Evolutionary conservation across 2,888 invertebrate genomes (phyloP).

Genomic region (Argynnis bischoffii): DNA sequence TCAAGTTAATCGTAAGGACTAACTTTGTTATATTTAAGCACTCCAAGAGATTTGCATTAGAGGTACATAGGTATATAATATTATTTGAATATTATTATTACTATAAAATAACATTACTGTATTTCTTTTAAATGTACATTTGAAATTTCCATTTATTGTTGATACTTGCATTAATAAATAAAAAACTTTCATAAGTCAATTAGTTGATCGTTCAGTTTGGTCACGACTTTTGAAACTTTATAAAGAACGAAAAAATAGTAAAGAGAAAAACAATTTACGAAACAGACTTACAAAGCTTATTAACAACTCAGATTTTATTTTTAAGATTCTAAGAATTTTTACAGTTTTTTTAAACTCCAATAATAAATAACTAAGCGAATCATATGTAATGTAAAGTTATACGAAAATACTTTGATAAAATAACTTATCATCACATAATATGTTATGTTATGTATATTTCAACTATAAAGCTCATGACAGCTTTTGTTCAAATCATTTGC

Average conservation of each 20-base stretch:
- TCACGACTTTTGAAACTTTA: slow-evolving; percentile 15
- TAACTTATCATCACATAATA: too few relatives aligned
- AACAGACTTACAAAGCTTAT: slow-evolving; percentile 19
- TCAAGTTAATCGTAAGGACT: too few relatives aligned
- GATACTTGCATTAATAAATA: slow-evolving; percentile 3
- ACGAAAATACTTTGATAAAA: too few relatives aligned
- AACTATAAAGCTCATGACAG: background rate
- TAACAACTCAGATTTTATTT: slow-evolving; percentile 8
- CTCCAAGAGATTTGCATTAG: too few relatives aligned
- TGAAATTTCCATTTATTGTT: background rate
- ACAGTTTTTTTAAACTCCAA: too few relatives aligned
- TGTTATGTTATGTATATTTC: background rate
- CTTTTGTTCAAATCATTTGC: slow-evolving; percentile 1
- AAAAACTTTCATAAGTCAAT: slow-evolving; percentile 33
- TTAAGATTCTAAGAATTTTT: background rate
- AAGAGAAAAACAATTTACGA: slow-evolving; percentile 37
- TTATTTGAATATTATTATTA: too few relatives aligned
- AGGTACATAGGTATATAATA: too few relatives aligned
- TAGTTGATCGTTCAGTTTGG: slow-evolving; percentile 27
- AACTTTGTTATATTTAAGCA: too few relatives aligned
- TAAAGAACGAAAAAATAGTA: slow-evolving; percentile 16
- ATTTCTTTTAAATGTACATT: background rate
- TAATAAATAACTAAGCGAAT: too few relatives aligned
- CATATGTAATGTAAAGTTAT: too few relatives aligned
- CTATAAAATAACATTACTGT: too few relatives aligned